Evolutionary conservation across 2,888 invertebrate species (phyloP).

Genomic region (Drosophila helvetica): DNA sequence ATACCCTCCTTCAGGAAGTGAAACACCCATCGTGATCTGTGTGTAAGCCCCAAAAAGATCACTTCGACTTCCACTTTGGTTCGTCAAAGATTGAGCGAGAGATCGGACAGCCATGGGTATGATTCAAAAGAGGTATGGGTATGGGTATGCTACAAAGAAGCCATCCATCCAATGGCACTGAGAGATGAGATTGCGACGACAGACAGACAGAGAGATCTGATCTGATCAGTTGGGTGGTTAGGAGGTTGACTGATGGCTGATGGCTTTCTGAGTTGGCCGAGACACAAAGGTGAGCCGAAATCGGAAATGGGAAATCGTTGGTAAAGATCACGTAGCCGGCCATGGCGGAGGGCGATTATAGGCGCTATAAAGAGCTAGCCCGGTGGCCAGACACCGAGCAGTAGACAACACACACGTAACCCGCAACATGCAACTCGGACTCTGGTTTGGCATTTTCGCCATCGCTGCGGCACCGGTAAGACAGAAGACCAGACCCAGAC

Average conservation of each 20-base stretch:
- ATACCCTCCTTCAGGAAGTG: too few species aligned
- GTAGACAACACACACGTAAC: conserved; percentile 57
- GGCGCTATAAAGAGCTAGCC: conserved; percentile 70
- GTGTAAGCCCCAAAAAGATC: too few species aligned
- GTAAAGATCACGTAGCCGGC: conserved; percentile 70
- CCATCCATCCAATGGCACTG: background rate
- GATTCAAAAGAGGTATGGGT: too few species aligned
- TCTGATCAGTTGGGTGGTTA: background rate
- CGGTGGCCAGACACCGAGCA: conserved; percentile 54
- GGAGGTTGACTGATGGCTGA: background rate
- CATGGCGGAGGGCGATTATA: conserved; percentile 53
- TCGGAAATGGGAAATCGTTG: conserved; percentile 72
- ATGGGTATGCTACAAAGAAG: too few species aligned
- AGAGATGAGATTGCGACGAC: background rate
- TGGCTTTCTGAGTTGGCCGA: conserved; percentile 18
- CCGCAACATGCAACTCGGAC: conserved; percentile 76
- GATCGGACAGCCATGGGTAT: background rate
- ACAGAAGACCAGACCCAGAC: background rate
- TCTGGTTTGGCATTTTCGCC: conserved; percentile 79
- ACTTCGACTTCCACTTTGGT: background rate
- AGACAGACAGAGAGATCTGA: background rate
- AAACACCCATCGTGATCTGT: background rate
- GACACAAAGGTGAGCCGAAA: conserved; percentile 58
- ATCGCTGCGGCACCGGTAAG: conserved; percentile 81
- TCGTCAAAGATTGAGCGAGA: background rate